Conservation (phyloP, 2,797 vertebrate genomes). For the Pachyuromys duprasi region DNA sequence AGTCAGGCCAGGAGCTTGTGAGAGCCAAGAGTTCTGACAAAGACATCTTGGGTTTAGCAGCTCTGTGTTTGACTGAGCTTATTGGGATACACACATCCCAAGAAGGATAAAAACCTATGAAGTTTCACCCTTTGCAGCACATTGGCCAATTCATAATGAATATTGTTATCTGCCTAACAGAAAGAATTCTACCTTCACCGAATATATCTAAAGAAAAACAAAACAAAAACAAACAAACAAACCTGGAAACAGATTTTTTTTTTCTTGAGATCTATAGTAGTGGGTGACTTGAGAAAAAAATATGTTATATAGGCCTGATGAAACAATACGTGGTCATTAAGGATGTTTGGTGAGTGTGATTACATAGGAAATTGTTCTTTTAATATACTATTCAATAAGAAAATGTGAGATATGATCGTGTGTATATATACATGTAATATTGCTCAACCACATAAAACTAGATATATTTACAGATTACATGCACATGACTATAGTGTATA, state of each 20-base stretch:
- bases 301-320: not conserved
- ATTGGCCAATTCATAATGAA: not conserved
- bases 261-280: slow-evolving; percentile 14
- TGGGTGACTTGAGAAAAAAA: slow-evolving; percentile 6
- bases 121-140: not conserved
- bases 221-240: not conserved
- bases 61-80: slow-evolving; percentile 1
- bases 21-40: not conserved
- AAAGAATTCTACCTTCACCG: not conserved
- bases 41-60: not conserved
- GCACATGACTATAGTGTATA: not conserved
- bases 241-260: not conserved
- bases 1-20: too few species aligned
- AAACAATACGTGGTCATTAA: slow-evolving; percentile 9
- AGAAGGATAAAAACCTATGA: not conserved
- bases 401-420: not conserved
- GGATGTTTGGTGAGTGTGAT: not conserved
- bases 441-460: slow-evolving; percentile 6
- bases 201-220: not conserved
- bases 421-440: not conserved
- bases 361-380: not conserved
- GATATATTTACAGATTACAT: not conserved
- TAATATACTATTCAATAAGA: not conserved
- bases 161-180: not conserved
- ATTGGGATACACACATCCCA: not conserved